Conservation (phyloP, 1,140 invertebrate genomes). For the Heliconius nattereri region DNA sequence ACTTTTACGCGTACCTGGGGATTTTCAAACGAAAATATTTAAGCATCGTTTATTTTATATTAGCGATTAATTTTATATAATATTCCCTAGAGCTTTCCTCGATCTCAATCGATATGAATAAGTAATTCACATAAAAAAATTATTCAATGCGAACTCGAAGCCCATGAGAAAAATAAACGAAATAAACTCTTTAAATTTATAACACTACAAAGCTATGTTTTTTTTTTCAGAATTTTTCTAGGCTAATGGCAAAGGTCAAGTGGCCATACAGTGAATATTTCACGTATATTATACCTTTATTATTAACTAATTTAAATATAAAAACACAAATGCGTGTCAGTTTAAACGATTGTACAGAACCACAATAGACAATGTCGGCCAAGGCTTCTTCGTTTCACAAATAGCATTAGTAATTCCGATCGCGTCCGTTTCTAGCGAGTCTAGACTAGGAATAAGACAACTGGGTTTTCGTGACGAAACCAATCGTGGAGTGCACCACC, state of each 20-base stretch:
- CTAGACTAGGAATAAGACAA: constrained; percentile 45
- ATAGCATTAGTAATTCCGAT: constrained; percentile 57
- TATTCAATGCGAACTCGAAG: no score
- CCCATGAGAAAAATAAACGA: no score
- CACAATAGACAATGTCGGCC: constrained; percentile 53
- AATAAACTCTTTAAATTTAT: no score
- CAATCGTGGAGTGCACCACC: constrained; percentile 33
- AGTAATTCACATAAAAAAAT: no score
- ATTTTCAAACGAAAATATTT: no score
- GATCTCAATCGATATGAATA: no score
- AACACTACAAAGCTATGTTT: not conserved
- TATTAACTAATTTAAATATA: constrained; percentile 8
- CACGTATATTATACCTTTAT: not conserved
- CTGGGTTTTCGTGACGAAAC: constrained; percentile 45
- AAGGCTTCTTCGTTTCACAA: constrained; percentile 62
- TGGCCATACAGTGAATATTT: not conserved
- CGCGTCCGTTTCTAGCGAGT: constrained; percentile 39
- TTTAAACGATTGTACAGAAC: constrained; percentile 37
- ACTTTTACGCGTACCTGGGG: no score
- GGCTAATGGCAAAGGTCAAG: constrained; percentile 1
- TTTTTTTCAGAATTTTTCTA: not conserved
- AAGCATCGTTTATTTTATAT: no score
- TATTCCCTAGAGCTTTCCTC: no score
- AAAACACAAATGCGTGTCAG: constrained; percentile 27
- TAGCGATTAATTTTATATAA: no score